Evolutionary conservation across 2,888 invertebrate genomes (phyloP).

Genomic region (Cerastis rubricosa): DNA sequence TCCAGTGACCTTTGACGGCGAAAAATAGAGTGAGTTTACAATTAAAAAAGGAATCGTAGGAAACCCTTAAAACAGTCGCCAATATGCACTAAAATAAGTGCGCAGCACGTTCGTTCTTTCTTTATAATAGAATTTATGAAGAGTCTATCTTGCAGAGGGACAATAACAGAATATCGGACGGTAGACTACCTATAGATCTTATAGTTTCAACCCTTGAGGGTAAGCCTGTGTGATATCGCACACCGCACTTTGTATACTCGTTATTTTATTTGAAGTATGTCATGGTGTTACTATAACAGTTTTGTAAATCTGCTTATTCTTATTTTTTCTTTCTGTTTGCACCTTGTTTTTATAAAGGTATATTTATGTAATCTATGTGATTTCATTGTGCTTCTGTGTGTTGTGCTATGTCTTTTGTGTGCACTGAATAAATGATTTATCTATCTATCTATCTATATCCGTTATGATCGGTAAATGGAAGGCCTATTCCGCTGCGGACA

Average conservation of each 20-base stretch:
- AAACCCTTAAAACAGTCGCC: neutral
- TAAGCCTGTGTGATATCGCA: too few relatives aligned
- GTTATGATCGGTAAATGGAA: neutral
- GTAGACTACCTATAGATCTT: neutral
- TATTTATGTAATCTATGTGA: too few relatives aligned
- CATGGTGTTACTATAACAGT: too few relatives aligned
- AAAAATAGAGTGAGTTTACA: neutral
- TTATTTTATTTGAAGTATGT: too few relatives aligned
- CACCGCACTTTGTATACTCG: too few relatives aligned
- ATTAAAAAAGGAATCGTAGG: neutral
- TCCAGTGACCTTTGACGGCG: neutral
- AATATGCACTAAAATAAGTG: neutral
- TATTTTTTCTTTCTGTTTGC: too few relatives aligned
- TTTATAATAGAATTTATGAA: neutral
- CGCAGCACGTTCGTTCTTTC: neutral
- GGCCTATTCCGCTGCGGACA: neutral
- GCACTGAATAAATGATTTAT: too few relatives aligned
- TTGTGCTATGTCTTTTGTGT: too few relatives aligned
- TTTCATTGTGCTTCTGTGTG: too few relatives aligned
- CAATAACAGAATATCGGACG: neutral
- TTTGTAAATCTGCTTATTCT: too few relatives aligned
- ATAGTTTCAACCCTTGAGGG: neutral
- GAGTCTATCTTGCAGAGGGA: neutral
- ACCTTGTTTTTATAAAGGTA: too few relatives aligned
- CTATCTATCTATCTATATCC: too few relatives aligned